Evolutionary conservation across 2,797 vertebrate species (phyloP).

Genomic region (Coregonus suidteri): DNA sequence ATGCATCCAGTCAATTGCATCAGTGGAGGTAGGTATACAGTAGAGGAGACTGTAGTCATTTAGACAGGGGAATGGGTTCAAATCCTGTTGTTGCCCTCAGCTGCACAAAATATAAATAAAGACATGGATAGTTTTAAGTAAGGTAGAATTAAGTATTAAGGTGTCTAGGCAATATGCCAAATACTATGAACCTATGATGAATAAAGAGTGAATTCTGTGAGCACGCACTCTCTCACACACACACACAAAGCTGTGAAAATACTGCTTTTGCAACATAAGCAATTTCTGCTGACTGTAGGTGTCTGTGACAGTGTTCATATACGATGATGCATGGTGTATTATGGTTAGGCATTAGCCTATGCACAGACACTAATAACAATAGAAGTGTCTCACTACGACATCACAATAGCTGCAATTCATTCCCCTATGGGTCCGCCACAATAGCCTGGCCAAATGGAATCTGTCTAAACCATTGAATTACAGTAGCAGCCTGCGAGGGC

Average conservation of each 20-base stretch:
- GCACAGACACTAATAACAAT: conserved; percentile 65
- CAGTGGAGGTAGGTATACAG: conserved; percentile 34
- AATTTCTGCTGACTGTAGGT: conserved; percentile 35
- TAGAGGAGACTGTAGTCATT: conserved; percentile 22
- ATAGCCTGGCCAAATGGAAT: conserved; percentile 52
- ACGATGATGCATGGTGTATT: conserved; percentile 62
- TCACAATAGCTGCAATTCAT: conserved; percentile 68
- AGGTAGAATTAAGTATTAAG: not conserved
- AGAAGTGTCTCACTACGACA: conserved; percentile 63
- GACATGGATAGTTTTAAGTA: conserved; percentile 7
- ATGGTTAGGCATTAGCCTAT: conserved; percentile 62
- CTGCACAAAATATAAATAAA: conserved; percentile 7
- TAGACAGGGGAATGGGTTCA: conserved; percentile 36
- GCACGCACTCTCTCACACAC: not conserved
- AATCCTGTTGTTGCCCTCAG: conserved; percentile 32
- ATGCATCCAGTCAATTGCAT: conserved; percentile 67
- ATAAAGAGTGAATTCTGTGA: too few species aligned
- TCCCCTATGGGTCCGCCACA: conserved; percentile 57
- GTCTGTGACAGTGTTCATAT: conserved; percentile 24
- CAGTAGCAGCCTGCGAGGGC: too few species aligned
- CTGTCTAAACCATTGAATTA: conserved; percentile 49
- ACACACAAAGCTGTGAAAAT: conserved; percentile 15
- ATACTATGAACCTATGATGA: too few species aligned
- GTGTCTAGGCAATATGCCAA: not conserved
- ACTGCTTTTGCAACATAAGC: conserved; percentile 18